A percentile compares a stretch with the other conserved stretches of the same genome.
phyloP scores from a whole-genome alignment of 2,888 invertebrate genomes.

The Anagyrus pseudococci region DNA sequence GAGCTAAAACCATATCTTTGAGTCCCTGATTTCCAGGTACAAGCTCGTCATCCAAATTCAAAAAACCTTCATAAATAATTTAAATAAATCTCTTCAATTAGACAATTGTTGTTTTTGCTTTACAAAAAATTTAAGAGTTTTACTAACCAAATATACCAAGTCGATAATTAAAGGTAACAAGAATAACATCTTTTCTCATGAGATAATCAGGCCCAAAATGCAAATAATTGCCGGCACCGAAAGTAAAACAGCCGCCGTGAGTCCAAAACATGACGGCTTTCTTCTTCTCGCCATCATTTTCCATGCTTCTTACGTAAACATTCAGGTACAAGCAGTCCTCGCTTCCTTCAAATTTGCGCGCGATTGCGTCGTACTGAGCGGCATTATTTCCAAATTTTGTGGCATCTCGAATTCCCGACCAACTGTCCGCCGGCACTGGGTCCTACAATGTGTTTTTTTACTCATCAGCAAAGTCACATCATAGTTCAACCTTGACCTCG shows the following conservation, averaged over 20 bases:
- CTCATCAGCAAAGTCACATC: too few species aligned
- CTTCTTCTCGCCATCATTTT: slow-evolving; percentile 4
- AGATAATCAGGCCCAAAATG: slow-evolving; percentile 51
- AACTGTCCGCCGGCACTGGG: not conserved
- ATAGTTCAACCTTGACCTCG: too few species aligned
- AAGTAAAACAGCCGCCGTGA: slow-evolving; percentile 48
- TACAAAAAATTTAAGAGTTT: too few species aligned
- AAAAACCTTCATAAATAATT: too few species aligned
- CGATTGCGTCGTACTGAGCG: not conserved
- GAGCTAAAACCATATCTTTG: slow-evolving; percentile 36
- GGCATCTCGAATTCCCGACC: slow-evolving; percentile 41
- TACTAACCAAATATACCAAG: slow-evolving; percentile 48
- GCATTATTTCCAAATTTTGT: slow-evolving; percentile 47
- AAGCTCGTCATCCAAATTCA: slow-evolving; percentile 47
- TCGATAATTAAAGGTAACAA: slow-evolving; percentile 54
- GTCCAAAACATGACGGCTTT: slow-evolving; percentile 52
- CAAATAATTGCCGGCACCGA: slow-evolving; percentile 44
- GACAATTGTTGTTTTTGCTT: too few species aligned
- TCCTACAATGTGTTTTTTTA: not conserved
- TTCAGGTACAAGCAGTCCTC: slow-evolving; percentile 56
- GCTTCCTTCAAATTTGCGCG: slow-evolving; percentile 39
- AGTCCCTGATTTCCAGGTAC: slow-evolving; percentile 42
- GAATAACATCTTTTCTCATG: slow-evolving; percentile 48
- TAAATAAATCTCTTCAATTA: too few species aligned
- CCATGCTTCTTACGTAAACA: slow-evolving; percentile 43